Base-by-base conservation (phyloP, 2,888 invertebrate genomes). In the Patella caerulea region DNA sequence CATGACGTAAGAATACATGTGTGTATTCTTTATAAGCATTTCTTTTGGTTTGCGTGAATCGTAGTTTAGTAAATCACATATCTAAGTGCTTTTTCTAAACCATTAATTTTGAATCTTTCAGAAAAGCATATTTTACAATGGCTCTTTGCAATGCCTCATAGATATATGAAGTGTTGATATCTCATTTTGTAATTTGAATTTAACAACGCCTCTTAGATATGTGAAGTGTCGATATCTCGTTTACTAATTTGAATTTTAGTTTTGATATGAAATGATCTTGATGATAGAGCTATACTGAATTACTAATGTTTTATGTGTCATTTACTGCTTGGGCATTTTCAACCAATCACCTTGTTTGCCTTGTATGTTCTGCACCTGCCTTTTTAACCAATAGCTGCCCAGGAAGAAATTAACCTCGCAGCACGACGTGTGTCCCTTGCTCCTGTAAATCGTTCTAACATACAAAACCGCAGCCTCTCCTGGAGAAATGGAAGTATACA, bases 341-440 rank as follows among this genome's bases (percentile, higher is more conserved):
- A 53, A 72, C 72, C 72, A 72, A 45, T 52, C 34, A 70, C 29
- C 54, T 75, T 45, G 45, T 70, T 29, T 70, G 45, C 65, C 65
- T 65, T 65, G 65, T 65, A 70, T 73, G 70, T 77, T 72, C 73
- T 71, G 79, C 78, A 79, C 71, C 77, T 85, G 86, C 83, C 74
- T 76, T 84, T 84, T 83, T 83, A 72, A 82, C 78, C 79, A 72
- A 78, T 84, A 88, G 87, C 86, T 24, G 79, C 88, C 78, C 90
- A 88, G 82, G 91, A 91, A 83, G 91, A 91, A 76, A 84, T 91
- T 79, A 88, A 87, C 85, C 83, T 90, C 86, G 89, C 89, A 78
- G 90, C 91, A 55, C 87, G 92, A 71, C 89, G 92, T 77, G 90
- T 92, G 79, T 91, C 91, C 73, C 88, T 91, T 65, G 91, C 91